Percentiles rank a stretch among this genome's conserved stretches.
Evolutionary conservation across 2,113 vertebrate species (phyloP).

Genomic region (Panthera tigris): DNA sequence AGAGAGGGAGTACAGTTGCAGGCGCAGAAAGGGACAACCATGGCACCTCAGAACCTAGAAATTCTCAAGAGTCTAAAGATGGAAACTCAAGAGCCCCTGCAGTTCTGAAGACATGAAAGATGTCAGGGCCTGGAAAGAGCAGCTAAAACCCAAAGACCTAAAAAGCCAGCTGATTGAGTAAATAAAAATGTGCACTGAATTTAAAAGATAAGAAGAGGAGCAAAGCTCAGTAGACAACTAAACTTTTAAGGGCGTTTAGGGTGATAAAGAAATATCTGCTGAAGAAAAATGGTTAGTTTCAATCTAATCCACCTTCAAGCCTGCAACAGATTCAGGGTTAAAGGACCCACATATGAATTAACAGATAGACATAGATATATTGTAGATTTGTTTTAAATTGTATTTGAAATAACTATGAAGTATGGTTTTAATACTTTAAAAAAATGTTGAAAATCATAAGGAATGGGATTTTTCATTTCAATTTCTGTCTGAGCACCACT

Average conservation of each 20-base stretch:
- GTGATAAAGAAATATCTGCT: not conserved
- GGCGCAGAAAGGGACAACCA: not conserved
- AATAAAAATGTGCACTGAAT: not conserved
- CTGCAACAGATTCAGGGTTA: not conserved
- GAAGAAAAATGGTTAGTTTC: not conserved
- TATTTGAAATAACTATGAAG: conserved; percentile 5
- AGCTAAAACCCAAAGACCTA: not conserved
- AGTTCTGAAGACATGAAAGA: not conserved
- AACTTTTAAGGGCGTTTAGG: not conserved
- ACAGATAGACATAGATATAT: not conserved
- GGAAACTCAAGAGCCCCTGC: not conserved
- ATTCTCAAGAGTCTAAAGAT: not conserved
- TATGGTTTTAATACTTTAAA: not conserved
- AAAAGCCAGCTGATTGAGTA: not conserved
- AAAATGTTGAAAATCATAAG: not conserved
- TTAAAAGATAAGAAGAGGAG: not conserved
- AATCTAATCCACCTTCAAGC: not conserved
- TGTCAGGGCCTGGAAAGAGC: not conserved
- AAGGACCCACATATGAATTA: not conserved
- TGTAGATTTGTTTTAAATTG: not conserved
- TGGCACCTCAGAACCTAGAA: not conserved
- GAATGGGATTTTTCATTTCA: conserved; percentile 40
- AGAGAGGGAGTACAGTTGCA: not conserved
- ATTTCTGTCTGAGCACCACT: not conserved
- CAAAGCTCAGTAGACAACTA: not conserved